These are phyloP conservation scores for Cassiopea andromeda DNA, from an alignment of 30 jellyfish, hydroid and myxozoan species.

Conservation along the genomic window DNA sequence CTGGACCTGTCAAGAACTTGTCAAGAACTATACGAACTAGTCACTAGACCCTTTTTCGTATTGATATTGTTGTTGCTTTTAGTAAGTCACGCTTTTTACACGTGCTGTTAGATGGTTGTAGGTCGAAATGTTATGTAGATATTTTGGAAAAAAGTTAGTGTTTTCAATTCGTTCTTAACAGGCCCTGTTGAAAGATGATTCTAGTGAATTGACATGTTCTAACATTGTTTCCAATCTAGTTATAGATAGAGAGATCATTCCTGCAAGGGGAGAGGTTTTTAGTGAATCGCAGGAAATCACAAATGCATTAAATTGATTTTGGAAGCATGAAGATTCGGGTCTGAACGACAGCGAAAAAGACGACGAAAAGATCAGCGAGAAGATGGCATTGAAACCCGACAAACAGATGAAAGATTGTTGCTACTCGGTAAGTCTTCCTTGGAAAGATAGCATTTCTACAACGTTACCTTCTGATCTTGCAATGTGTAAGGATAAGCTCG, in stretches of 20 bases:
- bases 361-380: neutral
- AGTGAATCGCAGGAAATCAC: slow-evolving; percentile 16
- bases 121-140: no score
- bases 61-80: no score
- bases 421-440: slow-evolving; percentile 65
- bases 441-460: slow-evolving; percentile 14
- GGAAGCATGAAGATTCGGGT: slow-evolving; percentile 56
- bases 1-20: slow-evolving; percentile 18
- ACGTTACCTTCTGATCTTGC: slow-evolving; percentile 35
- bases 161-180: no score
- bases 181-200: neutral
- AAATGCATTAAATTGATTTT: slow-evolving; percentile 33
- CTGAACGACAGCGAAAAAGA: neutral
- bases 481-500: neutral
- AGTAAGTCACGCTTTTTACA: no score
- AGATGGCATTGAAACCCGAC: slow-evolving; percentile 4
- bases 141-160: no score
- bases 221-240: neutral
- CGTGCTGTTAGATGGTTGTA: no score
- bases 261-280: neutral
- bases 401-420: slow-evolving; percentile 32
- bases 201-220: neutral
- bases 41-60: no score
- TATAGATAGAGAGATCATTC: neutral
- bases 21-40: no score